phyloP scores from a whole-genome alignment of 2,797 vertebrate genomes.

The Cygnus olor region DNA sequence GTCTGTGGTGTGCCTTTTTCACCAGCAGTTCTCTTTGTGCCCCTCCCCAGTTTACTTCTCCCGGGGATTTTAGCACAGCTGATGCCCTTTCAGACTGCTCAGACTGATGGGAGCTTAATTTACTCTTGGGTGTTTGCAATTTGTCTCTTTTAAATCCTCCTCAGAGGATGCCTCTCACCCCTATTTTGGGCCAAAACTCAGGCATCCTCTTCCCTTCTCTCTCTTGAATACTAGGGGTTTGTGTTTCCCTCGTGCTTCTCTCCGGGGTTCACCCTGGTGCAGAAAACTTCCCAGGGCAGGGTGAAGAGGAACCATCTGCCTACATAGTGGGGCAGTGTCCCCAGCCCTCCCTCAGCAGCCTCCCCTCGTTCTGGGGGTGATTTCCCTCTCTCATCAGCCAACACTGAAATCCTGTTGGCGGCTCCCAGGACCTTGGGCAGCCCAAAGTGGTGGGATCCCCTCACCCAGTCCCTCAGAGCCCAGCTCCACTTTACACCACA shows the following conservation, averaged over 20 bases:
- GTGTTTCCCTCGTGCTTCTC: background rate
- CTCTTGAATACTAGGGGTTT: background rate
- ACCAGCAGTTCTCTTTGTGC: background rate
- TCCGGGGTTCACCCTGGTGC: background rate
- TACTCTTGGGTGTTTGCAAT: background rate
- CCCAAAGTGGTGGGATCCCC: background rate
- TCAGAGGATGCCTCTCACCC: fast-evolving
- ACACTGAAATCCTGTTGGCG: background rate
- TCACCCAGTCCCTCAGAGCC: background rate
- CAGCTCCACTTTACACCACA: background rate
- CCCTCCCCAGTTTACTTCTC: background rate
- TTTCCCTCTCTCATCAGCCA: background rate
- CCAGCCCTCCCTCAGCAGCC: background rate
- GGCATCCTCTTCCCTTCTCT: background rate
- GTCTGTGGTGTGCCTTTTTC: background rate
- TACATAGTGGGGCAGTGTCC: fast-evolving
- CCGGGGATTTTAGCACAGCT: background rate
- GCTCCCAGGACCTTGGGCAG: background rate
- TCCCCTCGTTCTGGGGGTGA: background rate
- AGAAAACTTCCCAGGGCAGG: background rate
- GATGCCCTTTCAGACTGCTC: background rate
- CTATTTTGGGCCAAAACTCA: background rate
- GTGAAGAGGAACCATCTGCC: background rate
- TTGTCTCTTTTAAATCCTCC: background rate
- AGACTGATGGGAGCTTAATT: background rate